Evolutionary conservation across 2,797 vertebrate species (phyloP).

Genomic region (Thunnus albacares): DNA sequence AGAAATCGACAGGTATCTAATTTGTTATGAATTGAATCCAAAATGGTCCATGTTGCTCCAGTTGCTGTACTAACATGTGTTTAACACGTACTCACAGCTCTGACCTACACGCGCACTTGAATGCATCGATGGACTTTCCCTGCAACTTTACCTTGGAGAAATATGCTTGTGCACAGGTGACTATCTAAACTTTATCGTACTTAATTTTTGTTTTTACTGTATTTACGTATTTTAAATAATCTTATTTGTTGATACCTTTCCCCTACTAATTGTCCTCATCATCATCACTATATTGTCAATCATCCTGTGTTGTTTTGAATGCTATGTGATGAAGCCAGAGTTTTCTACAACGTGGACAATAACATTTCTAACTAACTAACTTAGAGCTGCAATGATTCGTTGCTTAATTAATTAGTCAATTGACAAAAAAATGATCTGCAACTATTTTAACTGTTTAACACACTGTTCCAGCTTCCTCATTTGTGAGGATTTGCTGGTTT

Average conservation of each 20-base stretch:
- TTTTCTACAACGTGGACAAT: too few species aligned
- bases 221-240: background rate
- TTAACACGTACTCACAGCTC: constrained; percentile 62
- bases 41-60: background rate
- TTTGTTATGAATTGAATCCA: background rate
- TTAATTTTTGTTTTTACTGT: background rate
- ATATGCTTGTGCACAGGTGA: constrained; percentile 82
- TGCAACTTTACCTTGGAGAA: constrained; percentile 71
- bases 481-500: too few species aligned
- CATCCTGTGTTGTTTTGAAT: too few species aligned
- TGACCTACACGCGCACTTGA: constrained; percentile 49
- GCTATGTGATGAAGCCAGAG: too few species aligned
- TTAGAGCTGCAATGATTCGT: too few species aligned
- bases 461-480: too few species aligned
- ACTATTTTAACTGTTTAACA: too few species aligned
- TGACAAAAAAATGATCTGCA: too few species aligned
- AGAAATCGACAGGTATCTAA: constrained; percentile 72
- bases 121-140: constrained; percentile 18
- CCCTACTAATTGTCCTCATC: too few species aligned
- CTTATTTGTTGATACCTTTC: background rate
- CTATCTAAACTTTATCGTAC: background rate
- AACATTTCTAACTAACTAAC: too few species aligned
- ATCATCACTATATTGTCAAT: too few species aligned
- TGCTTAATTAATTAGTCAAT: too few species aligned
- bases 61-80: background rate